Evolutionary conservation across 1,140 invertebrate species (phyloP), one percentile per base, ranked within the genome.

Genomic region (Camponotus vicinus): DNA sequence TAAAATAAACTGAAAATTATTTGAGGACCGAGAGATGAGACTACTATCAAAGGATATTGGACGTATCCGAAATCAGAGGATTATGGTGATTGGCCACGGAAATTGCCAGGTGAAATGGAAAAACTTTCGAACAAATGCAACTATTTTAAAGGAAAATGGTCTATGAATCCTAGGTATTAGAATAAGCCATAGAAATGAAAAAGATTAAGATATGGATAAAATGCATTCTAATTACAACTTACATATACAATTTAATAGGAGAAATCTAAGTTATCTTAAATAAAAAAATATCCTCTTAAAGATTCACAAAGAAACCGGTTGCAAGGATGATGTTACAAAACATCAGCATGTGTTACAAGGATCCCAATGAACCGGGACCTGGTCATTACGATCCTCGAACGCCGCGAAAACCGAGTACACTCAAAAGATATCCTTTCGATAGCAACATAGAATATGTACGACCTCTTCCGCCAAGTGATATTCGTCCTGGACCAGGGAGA

Each of bases 131-230:
- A 21, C 27, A 90, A 86, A 59, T 91, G 61, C 2, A 90, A 90
- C 55, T 85, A 89, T 73, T 92, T 84, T 52, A 92, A 92, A 86
- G 91, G 91, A 55, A 76, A 57, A 52, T 90, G 85, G 75, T 55
- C 67, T 9, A 75, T 32, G 13, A 75, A 70, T 85, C 73, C 89
- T 5, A 91, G 91, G 91, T 92, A 86, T 61, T 79, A 34, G 13
- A 18, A 49, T 69, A 57, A 77, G 18, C 34, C 42, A 32, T 18
- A 42, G 3, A 6, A 37, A 9, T 77, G 34, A 45, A 34, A 21
- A 63, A 63, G 15, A 3, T 32, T 42, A 15, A 18, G 18, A 40
- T 2, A n/a, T 18, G 8, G 15, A 34, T 37, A 34, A 37, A n/a
- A 18, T 55, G 40, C 0, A 34, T 37, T 42, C 5, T 52, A 3